These are phyloP conservation scores for Chrysogorgia sp. DNA, from an alignment of 92 coral and sea anemone species.

Conservation along the genomic window DNA sequence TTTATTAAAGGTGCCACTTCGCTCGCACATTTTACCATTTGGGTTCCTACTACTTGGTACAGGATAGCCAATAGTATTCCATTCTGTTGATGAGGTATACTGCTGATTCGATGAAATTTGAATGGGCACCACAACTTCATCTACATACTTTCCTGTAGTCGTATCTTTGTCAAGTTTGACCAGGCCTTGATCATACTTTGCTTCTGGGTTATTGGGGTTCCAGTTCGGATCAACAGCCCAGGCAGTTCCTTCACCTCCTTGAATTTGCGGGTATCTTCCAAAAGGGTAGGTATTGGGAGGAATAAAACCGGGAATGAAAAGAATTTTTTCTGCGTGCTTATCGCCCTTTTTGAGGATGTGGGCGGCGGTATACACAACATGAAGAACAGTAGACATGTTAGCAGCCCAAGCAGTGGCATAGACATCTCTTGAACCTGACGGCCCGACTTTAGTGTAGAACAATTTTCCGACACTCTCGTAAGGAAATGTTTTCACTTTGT, in stretches of 20 bases:
- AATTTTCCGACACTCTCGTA: conserved; percentile 38
- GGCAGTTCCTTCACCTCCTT: conserved; percentile 29
- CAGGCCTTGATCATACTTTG: conserved; percentile 31
- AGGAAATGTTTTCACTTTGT: conserved; percentile 33
- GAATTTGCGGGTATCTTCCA: conserved; percentile 33
- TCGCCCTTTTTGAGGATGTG: conserved; percentile 30
- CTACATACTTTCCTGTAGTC: neutral
- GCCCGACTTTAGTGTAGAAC: conserved; percentile 41
- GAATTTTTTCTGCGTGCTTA: neutral
- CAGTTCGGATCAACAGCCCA: conserved; percentile 18
- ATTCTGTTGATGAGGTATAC: conserved; percentile 34
- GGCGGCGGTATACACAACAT: conserved; percentile 29
- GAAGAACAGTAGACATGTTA: conserved; percentile 6
- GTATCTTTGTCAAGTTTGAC: conserved; percentile 19
- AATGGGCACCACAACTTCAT: neutral
- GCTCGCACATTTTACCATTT: conserved; percentile 34
- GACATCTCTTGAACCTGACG: conserved; percentile 16
- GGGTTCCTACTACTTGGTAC: conserved; percentile 32
- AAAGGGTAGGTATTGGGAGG: conserved; percentile 16
- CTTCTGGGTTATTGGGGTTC: conserved; percentile 9
- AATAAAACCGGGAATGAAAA: conserved; percentile 15
- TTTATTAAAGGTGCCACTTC: conserved; percentile 19
- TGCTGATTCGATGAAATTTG: conserved; percentile 24
- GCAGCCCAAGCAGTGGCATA: conserved; percentile 11
- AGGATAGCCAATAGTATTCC: conserved; percentile 40